Evolutionary conservation across 2,888 invertebrate genomes (phyloP), one percentile per base, ranked within the genome.

Genomic region (Barypeithes pellucidus): DNA sequence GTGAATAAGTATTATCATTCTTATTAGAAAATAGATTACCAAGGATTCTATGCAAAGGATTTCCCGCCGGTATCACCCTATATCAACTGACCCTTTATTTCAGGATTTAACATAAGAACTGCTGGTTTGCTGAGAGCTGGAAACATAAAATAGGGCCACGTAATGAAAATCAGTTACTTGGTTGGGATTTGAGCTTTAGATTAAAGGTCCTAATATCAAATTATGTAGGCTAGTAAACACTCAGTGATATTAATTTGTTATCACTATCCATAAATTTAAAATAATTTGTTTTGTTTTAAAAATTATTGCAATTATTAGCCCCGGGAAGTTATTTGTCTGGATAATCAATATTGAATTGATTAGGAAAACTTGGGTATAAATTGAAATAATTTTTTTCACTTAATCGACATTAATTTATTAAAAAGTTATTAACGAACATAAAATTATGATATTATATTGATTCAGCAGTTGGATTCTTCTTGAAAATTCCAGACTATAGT

Each of bases 61-160:
- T 52, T 24, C 52, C 52, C 52, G 24, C 14, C 22, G 52, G 52
- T 52, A 52, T 52, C n/a, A 24, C 22, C 52, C 52, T 52, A 52
- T 24, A 52, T 52, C 16, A 24, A 24, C n/a, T 24, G 24, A 14
- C 24, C 52, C 52, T 24, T 24, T 52, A 52, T 52, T 52, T 52
- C 12, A n/a, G 24, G 52, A 52, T 22, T 52, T 52, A 52, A n/a
- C 52, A 24, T 52, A 52, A 52, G 24, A 24, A 24, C 24, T 50
- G 9, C 18, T n/a, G 24, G 52, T 4, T 52, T 52, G 22, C n/a
- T 52, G 24, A 52, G 14, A 22, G 52, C 24, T 18, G 24, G 24
- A 24, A 52, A 22, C 24, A 2, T 22, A 22, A 52, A 52, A 52
- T 52, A 24, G 24, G 52, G 24, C 12, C 52, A n/a, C 11, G 24